phyloP scores from a whole-genome alignment of 2,888 invertebrate species.

The Phyllotreta cruciferae region DNA sequence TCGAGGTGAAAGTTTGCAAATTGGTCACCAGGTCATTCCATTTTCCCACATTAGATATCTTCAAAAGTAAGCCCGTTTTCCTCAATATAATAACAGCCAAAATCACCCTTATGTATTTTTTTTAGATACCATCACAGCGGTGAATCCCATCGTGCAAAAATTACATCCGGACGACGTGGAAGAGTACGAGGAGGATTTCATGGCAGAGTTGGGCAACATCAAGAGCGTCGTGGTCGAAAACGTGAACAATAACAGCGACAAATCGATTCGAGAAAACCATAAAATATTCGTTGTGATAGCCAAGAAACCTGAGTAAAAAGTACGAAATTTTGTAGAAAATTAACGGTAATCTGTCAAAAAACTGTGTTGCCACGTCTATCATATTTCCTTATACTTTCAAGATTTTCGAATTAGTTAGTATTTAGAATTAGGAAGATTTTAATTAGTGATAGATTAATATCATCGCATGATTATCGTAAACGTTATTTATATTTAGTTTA shows the following conservation, averaged over 20 bases:
- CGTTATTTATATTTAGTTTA: too few species aligned
- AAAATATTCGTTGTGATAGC: slow-evolving; percentile 63
- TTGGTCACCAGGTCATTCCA: slow-evolving; percentile 65
- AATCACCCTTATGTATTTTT: too few species aligned
- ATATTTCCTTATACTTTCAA: too few species aligned
- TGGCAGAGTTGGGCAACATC: slow-evolving; percentile 56
- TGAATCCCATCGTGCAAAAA: slow-evolving; percentile 72
- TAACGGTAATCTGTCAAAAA: neutral
- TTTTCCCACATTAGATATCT: slow-evolving; percentile 64
- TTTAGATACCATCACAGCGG: slow-evolving; percentile 71
- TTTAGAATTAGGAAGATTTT: too few species aligned
- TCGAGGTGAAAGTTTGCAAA: slow-evolving; percentile 67
- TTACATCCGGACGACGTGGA: slow-evolving; percentile 67
- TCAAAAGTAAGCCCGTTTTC: slow-evolving; percentile 65
- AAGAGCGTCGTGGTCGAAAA: slow-evolving; percentile 40
- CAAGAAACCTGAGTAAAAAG: slow-evolving; percentile 49
- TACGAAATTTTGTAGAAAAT: neutral
- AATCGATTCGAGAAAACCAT: slow-evolving; percentile 62
- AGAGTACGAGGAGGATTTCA: slow-evolving; percentile 69
- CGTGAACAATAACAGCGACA: slow-evolving; percentile 45
- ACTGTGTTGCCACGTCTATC: too few species aligned
- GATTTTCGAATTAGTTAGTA: too few species aligned
- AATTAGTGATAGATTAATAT: too few species aligned
- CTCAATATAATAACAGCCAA: slow-evolving; percentile 25
- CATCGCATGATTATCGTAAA: too few species aligned